Evolutionary conservation across 1,140 invertebrate genomes (phyloP), one percentile per base, ranked within the genome.

Genomic region (Magallana angulata): DNA sequence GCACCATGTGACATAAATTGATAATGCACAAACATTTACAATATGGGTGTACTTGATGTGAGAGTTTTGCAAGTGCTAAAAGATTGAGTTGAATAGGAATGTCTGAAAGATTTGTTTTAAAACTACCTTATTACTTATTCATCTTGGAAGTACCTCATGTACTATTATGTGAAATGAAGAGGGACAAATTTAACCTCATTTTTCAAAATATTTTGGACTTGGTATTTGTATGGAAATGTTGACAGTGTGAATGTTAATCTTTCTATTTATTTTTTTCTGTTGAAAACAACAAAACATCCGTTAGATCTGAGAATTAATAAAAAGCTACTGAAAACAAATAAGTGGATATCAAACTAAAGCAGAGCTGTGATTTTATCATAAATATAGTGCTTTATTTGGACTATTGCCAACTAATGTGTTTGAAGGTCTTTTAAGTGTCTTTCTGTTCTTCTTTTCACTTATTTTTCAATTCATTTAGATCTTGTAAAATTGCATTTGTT

Each of bases 301-400:
- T 36, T 30, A 76, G 8, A 76, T 76, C 7, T 76, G 30, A 18
- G 18, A 64, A 14, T 18, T 64, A 16, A 24, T 11, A 71, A 76
- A 30, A 36, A 76, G 7, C 24, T 76, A 7, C 9, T 36, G 36
- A 76, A 76, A 30, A 36, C 36, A 76, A 18, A 30, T 16, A 64
- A 30, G 68, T 14, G 8, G 4, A 48, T 48, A 48, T 48, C 36
- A 48, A 48, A 48, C 36, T 48, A 7, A 76, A 76, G 68, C 68
- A 76, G 36, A 76, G 9, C 68, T 76, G 68, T 76, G 68, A 76
- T 76, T 76, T 7, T 30, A 36, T 76, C 68, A 30, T 36, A 11
- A 11, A 48, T 3, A 76, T 76, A 76, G 68, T 76, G 68, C 68
- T 76, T 76, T 76, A 76, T 76, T 76, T 36, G 24, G 68, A 76